phyloP scores from a whole-genome alignment of 2,888 invertebrate species.

The Trichopria drosophilae region DNA sequence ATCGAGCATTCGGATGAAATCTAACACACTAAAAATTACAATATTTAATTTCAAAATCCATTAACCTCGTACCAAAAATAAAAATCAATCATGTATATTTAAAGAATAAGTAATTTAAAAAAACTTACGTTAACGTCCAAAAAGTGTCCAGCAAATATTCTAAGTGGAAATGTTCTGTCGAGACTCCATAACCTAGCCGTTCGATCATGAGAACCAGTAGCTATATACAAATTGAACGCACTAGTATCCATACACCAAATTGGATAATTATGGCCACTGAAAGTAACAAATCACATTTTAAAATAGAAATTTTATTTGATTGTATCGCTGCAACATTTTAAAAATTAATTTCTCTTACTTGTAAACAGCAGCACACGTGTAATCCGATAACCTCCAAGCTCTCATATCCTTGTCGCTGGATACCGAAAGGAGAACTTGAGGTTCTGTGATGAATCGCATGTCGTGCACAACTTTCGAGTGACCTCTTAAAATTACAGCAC shows the following conservation, averaged over 20 bases:
- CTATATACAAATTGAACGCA: slow-evolving; percentile 68
- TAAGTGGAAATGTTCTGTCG: slow-evolving; percentile 78
- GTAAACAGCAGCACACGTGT: slow-evolving; percentile 71
- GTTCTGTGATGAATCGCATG: slow-evolving; percentile 64
- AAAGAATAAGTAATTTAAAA: not conserved
- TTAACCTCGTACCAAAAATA: not conserved
- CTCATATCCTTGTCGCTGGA: slow-evolving; percentile 79
- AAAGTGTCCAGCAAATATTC: slow-evolving; percentile 86
- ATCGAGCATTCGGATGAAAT: slow-evolving; percentile 90
- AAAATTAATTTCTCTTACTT: slow-evolving; percentile 57
- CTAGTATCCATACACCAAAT: slow-evolving; percentile 85
- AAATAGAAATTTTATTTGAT: no score
- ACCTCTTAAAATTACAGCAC: slow-evolving; percentile 69
- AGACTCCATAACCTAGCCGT: slow-evolving; percentile 81
- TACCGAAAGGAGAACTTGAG: slow-evolving; percentile 71
- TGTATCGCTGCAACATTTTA: no score
- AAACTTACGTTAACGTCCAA: slow-evolving; percentile 80
- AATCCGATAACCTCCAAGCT: slow-evolving; percentile 73
- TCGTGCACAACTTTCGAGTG: slow-evolving; percentile 76
- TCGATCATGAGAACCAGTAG: slow-evolving; percentile 78
- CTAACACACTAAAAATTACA: slow-evolving; percentile 68
- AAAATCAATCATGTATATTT: slow-evolving; percentile 9
- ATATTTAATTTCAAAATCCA: not conserved
- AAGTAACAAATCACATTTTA: slow-evolving; percentile 43
- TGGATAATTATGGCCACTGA: slow-evolving; percentile 82